These are phyloP conservation scores for Oncorhynchus kisutch DNA, from an alignment of 2,113 vertebrate genomes.

Conservation along the genomic window DNA sequence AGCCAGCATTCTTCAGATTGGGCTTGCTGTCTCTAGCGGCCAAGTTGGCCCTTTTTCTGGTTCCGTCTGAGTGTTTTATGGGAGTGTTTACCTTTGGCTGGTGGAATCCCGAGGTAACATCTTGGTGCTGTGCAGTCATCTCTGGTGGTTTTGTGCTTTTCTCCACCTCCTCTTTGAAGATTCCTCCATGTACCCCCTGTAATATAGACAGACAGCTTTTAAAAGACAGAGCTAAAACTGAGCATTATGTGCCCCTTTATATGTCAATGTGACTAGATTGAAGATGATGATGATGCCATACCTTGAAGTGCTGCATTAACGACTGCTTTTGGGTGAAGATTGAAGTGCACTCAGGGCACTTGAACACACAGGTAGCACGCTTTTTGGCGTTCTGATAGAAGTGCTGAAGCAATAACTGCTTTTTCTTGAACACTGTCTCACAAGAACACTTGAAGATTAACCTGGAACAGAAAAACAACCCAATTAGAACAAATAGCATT, in stretches of 20 bases:
- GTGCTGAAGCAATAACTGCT: slow-evolving; percentile 88
- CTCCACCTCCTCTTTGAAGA: slow-evolving; percentile 72
- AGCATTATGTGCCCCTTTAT: too few species aligned
- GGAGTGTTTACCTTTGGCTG: slow-evolving; percentile 52
- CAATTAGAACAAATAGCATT: not conserved
- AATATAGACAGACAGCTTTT: slow-evolving; percentile 3
- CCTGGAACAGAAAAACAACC: slow-evolving; percentile 66
- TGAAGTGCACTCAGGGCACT: slow-evolving; percentile 91
- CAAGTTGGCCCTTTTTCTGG: slow-evolving; percentile 54
- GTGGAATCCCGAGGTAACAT: slow-evolving; percentile 36
- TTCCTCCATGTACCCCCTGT: slow-evolving; percentile 82
- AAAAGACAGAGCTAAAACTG: not conserved
- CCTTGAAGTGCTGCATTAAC: slow-evolving; percentile 94
- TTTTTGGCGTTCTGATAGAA: slow-evolving; percentile 86
- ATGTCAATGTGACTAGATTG: too few species aligned
- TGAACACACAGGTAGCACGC: slow-evolving; percentile 85
- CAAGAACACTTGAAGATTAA: slow-evolving; percentile 95
- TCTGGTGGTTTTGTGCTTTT: slow-evolving; percentile 64
- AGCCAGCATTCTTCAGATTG: slow-evolving; percentile 77
- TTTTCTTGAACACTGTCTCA: slow-evolving; percentile 91
- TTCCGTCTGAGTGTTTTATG: slow-evolving; percentile 37
- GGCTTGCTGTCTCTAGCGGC: slow-evolving; percentile 63
- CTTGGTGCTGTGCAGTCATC: slow-evolving; percentile 52
- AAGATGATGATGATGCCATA: slow-evolving; percentile 52
- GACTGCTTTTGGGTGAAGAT: slow-evolving; percentile 90